Evolutionary conservation across 2,113 vertebrate genomes (phyloP).

Genomic region (Gallinago paraguaiae): DNA sequence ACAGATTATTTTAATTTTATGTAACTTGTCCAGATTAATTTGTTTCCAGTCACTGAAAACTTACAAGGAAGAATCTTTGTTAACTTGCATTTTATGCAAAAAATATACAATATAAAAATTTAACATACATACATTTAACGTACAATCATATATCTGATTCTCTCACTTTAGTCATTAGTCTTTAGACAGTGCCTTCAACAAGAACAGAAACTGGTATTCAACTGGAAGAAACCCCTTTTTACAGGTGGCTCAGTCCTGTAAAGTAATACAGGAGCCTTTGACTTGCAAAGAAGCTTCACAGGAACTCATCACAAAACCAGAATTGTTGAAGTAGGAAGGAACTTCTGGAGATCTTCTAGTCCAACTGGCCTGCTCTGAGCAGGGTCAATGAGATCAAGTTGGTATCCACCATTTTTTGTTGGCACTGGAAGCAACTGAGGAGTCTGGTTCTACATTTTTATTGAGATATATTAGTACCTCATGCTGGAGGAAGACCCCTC

Average conservation of each 20-base stretch:
- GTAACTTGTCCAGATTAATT: neutral
- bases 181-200: neutral
- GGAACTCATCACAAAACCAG: neutral
- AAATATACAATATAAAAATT: neutral
- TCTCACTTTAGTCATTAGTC: neutral
- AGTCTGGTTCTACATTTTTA: neutral
- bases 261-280: neutral
- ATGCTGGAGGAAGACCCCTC: neutral
- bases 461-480: neutral
- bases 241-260: neutral
- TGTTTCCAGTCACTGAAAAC: neutral
- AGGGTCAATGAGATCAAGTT: neutral
- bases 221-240: neutral
- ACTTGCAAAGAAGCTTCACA: neutral
- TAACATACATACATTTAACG: neutral
- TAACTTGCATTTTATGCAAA: neutral
- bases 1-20: neutral
- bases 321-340: neutral
- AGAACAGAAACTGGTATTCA: neutral
- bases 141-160: neutral
- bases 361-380: neutral
- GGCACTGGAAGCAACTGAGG: neutral
- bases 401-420: neutral
- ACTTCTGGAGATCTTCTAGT: neutral
- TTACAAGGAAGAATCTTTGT: neutral